Base-by-base conservation (phyloP, 2,888 invertebrate genomes). In the Synergus gifuensis region DNA sequence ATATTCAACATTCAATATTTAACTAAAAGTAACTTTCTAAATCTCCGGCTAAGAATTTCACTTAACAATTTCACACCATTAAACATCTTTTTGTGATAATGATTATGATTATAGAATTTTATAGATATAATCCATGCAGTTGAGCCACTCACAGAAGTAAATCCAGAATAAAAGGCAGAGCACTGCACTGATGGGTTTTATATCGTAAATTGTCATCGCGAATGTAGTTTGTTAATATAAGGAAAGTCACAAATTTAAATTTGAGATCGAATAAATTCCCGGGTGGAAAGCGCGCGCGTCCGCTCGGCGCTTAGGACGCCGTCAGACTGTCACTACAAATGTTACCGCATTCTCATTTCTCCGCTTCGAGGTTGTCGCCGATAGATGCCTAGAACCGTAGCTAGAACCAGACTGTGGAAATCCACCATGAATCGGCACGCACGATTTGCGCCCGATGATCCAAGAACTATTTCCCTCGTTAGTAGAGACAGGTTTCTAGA, bases 281-380 rank as follows among this genome's bases (percentile, higher is more conserved):
- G 64, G 18, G 64, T 67, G 63, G 73, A 79, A 76, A 60, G 44
- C 44, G 63, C 77, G 78, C 76, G 62, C 64, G 78, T 77, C 49
- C 60, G 18, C 76, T 62, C 76, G 62, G 73, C 18, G 63, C 77
- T 77, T 76, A n/a, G 62, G 77, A 40, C 36, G 46, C 76, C 77
- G 66, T 49, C 77, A 60, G 49, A 22, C 62, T 67, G 79, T 77
- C 77, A 40, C 77, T 79, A 73, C 64, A 62, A 46, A 46, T 76
- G 78, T 78, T 81, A 76, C 36, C 44, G 78, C 78, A 76, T 81
- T 78, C n/a, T n/a, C n/a, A n/a, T n/a, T n/a, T n/a, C 46, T 66
- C 78, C 49, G 63, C 67, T 76, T 66, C 76, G 63, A 40, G 44
- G 46, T 28, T 67, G 67, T 67, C 67, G 67, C 63, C 62, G 67